Evolutionary conservation across 2,797 vertebrate genomes (phyloP).

Genomic region (Lates japonicus): DNA sequence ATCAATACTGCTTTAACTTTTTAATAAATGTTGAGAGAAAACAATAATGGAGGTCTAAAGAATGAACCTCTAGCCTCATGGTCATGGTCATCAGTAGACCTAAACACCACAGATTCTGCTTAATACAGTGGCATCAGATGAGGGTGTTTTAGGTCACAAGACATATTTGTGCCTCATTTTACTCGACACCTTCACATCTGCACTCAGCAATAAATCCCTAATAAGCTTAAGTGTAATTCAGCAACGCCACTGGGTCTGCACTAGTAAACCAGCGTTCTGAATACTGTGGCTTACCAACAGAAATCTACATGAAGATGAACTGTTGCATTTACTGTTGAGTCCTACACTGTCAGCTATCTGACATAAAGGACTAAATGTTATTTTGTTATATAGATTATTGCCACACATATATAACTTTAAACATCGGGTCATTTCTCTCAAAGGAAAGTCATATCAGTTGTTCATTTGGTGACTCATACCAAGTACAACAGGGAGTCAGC

Average conservation of each 20-base stretch:
- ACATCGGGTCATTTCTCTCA: neutral
- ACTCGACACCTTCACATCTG: neutral
- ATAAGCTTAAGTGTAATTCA: neutral
- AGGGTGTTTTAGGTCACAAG: neutral
- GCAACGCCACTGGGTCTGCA: neutral
- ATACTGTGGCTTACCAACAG: neutral
- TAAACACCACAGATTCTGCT: neutral
- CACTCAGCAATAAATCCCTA: neutral
- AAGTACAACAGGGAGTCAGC: constrained; percentile 19
- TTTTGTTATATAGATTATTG: neutral
- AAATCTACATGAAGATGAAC: neutral
- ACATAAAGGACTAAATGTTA: neutral
- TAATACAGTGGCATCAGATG: neutral
- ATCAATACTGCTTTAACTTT: no score
- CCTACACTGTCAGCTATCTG: neutral
- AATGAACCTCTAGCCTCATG: neutral
- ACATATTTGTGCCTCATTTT: neutral
- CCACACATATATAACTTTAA: neutral
- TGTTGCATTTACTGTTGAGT: neutral
- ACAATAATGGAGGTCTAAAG: neutral
- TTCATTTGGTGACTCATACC: neutral
- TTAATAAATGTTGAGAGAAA: neutral
- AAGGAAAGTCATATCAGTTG: neutral
- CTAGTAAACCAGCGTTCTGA: neutral
- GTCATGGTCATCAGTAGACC: no score